phyloP scores from a whole-genome alignment of 64 coral and sea anemone species.

The Pocillopora verrucosa region DNA sequence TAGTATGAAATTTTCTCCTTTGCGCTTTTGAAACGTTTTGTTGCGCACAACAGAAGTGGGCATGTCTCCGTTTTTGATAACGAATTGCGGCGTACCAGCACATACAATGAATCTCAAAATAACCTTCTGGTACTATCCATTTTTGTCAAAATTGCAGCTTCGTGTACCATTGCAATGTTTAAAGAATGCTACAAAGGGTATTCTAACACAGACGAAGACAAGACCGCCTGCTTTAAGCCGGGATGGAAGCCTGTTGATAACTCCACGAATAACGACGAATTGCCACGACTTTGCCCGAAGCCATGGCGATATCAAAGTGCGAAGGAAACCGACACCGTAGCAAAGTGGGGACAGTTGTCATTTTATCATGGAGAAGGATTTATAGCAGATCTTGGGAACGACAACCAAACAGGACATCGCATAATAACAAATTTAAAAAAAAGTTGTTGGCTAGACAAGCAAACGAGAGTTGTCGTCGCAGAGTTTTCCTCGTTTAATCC shows the following conservation, averaged over 20 bases:
- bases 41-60: no score
- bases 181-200: slow-evolving; percentile 15
- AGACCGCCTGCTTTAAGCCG: slow-evolving; percentile 14
- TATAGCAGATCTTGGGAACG: slow-evolving; percentile 35
- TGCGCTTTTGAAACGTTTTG: no score
- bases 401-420: not conserved
- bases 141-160: not conserved
- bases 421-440: slow-evolving; percentile 10
- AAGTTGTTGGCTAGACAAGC: slow-evolving; percentile 25
- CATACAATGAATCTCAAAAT: no score
- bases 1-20: no score
- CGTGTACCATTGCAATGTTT: not conserved
- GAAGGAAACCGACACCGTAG: not conserved
- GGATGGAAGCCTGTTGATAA: slow-evolving; percentile 22
- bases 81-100: no score
- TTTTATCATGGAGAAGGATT: slow-evolving; percentile 38
- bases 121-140: not conserved
- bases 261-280: not conserved
- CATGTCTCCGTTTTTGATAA: no score
- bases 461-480: slow-evolving; percentile 11
- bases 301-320: slow-evolving; percentile 43
- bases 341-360: slow-evolving; percentile 21
- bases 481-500: slow-evolving; percentile 36
- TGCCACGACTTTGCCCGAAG: slow-evolving; percentile 12
- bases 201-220: slow-evolving; percentile 28